Evolutionary conservation across 2,113 vertebrate species (phyloP).

Genomic region (Passer domesticus): DNA sequence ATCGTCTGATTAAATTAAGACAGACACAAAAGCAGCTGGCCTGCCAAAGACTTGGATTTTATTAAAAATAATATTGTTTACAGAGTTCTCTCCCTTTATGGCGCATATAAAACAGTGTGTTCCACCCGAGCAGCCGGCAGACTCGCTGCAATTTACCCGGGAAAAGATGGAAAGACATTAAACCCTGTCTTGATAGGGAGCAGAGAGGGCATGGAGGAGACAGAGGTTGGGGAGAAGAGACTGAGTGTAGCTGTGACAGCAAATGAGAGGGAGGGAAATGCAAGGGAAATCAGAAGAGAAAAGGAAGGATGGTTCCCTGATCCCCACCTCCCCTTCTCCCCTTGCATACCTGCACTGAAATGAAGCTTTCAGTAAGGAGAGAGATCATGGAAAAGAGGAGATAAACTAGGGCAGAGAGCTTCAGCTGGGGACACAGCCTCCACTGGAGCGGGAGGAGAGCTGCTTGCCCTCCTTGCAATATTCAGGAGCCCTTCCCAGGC

Average conservation of each 20-base stretch:
- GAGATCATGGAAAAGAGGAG: background rate
- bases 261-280: background rate
- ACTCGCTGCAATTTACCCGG: background rate
- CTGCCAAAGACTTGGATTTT: conserved; percentile 64
- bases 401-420: conserved; percentile 29
- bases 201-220: background rate
- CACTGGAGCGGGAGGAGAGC: background rate
- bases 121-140: conserved; percentile 13
- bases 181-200: conserved; percentile 27
- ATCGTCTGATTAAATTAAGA: conserved; percentile 70
- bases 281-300: background rate
- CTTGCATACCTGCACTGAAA: background rate
- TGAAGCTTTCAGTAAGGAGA: background rate
- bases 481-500: background rate
- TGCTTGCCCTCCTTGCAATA: background rate
- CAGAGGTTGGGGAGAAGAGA: background rate
- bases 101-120: conserved; percentile 31
- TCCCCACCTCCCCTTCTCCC: background rate
- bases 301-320: background rate
- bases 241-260: background rate
- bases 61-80: conserved; percentile 71
- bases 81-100: conserved; percentile 57
- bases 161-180: conserved; percentile 37
- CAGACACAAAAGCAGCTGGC: conserved; percentile 58
- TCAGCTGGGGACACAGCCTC: background rate